A percentile compares a stretch with the other conserved stretches of the same genome.
These are phyloP conservation scores for Myiothlypis chrysogaster DNA, from an alignment of 2,797 vertebrate genomes.

Conservation along the genomic window DNA sequence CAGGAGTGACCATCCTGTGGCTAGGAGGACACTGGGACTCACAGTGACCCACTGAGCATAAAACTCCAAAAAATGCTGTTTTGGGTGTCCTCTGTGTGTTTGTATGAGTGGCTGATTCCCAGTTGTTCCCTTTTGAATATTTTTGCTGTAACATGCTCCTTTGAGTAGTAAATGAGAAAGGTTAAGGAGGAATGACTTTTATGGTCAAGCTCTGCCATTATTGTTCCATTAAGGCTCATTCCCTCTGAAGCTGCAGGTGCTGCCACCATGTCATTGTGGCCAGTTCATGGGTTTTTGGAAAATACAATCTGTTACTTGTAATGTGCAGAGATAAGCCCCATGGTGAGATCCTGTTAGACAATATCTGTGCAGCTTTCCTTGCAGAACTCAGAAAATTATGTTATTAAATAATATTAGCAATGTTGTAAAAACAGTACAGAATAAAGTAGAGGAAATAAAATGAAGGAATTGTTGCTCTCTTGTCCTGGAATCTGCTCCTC, in stretches of 20 bases:
- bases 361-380: not conserved
- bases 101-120: not conserved
- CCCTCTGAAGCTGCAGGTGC: not conserved
- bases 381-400: not conserved
- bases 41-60: accelerated
- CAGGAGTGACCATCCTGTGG: not conserved
- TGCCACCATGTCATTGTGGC: not conserved
- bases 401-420: not conserved
- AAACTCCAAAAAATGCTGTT: not conserved
- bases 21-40: not conserved
- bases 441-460: not conserved
- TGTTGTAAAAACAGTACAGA: not conserved
- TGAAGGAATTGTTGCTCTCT: not conserved
- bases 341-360: not conserved
- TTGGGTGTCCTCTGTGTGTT: not conserved
- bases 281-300: not conserved
- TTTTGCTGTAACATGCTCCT: not conserved
- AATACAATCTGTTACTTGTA: not conserved
- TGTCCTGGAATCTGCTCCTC: not conserved
- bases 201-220: not conserved
- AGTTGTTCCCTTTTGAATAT: not conserved
- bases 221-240: not conserved
- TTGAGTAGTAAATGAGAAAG: not conserved
- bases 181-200: not conserved
- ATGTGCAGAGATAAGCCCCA: accelerated